Evolutionary conservation across 2,113 vertebrate species (phyloP).

Genomic region (Lepisosteus osseus): DNA sequence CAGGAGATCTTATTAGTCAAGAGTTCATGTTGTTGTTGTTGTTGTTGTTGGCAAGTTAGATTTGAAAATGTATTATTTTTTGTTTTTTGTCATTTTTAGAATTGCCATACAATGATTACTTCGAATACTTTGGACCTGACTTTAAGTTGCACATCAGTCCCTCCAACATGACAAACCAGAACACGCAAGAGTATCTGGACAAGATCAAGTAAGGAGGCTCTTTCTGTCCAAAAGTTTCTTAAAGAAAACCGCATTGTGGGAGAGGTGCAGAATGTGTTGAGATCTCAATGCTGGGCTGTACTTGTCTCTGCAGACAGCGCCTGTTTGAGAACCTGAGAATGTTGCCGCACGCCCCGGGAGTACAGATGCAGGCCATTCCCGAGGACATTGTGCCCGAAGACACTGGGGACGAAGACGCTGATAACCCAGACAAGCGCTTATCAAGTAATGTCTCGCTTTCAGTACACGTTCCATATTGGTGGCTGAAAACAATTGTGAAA

Average conservation of each 20-base stretch:
- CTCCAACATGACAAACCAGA: conserved; percentile 82
- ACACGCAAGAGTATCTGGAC: conserved; percentile 80
- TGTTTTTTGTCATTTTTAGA: conserved; percentile 26
- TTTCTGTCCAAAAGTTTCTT: not conserved
- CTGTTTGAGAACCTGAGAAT: conserved; percentile 92
- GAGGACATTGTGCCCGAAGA: conserved; percentile 86
- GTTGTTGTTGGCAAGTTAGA: not conserved
- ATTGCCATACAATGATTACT: conserved; percentile 77
- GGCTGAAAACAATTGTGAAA: too few species aligned
- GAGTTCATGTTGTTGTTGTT: too few species aligned
- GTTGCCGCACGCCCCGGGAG: conserved; percentile 89
- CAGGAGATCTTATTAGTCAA: too few species aligned
- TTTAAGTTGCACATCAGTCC: conserved; percentile 82
- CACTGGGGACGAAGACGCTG: conserved; percentile 82
- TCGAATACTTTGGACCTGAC: conserved; percentile 81
- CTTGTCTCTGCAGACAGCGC: conserved; percentile 68
- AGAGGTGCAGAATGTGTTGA: too few species aligned
- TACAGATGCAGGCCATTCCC: conserved; percentile 90
- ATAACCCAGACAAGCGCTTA: conserved; percentile 89
- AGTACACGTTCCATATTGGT: not conserved
- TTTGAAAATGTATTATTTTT: conserved; percentile 16
- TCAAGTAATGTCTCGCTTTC: conserved; percentile 73
- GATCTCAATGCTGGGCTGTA: too few species aligned
- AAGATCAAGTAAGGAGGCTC: conserved; percentile 75
- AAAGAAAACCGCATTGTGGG: too few species aligned